phyloP scores from a whole-genome alignment of 2,113 vertebrate species.

The Neodon shergylaensis region DNA sequence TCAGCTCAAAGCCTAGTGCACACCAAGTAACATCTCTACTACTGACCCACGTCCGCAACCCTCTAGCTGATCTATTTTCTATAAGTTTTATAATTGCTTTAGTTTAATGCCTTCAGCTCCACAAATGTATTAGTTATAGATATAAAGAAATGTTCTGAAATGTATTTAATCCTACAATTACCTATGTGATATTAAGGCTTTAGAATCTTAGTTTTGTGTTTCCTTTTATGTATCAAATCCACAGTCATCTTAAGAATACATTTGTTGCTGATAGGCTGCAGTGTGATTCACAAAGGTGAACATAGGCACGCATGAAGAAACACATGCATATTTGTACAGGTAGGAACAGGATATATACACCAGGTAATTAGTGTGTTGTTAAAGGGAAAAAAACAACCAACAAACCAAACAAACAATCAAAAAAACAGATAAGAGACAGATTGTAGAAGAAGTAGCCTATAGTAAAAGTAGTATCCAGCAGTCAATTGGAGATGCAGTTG shows the following conservation, averaged over 20 bases:
- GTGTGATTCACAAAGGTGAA: background rate
- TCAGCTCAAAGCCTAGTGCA: background rate
- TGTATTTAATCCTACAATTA: background rate
- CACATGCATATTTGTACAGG: background rate
- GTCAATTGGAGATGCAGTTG: background rate
- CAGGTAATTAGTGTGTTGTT: background rate
- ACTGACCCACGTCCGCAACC: background rate
- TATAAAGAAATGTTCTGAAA: background rate
- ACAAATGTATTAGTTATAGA: background rate
- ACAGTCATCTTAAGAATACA: background rate
- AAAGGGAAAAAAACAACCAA: background rate
- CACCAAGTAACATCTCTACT: background rate
- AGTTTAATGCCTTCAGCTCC: background rate
- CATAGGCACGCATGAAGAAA: rapidly evolving
- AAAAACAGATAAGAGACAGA: background rate
- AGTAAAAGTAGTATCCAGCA: background rate
- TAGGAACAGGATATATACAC: rapidly evolving
- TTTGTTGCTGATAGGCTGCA: background rate
- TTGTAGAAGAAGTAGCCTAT: background rate
- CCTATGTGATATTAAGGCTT: background rate
- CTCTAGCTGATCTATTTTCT: background rate
- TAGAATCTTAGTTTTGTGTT: background rate
- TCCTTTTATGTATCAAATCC: background rate
- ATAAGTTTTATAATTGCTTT: background rate
- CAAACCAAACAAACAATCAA: no score